These are phyloP conservation scores for Ploceus nigricollis DNA, from an alignment of 2,113 vertebrate genomes.

Conservation along the genomic window DNA sequence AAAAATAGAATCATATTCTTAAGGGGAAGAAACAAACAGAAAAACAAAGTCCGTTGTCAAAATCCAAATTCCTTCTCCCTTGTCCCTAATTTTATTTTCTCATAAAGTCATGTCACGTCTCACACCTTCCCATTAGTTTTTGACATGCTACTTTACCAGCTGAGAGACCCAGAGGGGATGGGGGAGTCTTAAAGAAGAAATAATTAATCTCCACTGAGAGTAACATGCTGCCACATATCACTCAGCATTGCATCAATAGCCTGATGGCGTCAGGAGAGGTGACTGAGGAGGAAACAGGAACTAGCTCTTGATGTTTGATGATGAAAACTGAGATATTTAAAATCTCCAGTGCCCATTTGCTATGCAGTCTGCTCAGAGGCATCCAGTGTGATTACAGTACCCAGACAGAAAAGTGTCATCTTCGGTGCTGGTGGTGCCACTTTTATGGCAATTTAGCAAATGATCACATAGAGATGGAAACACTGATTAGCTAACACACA, in stretches of 20 bases:
- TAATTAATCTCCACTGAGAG: slow-evolving; percentile 26
- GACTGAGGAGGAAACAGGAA: slow-evolving; percentile 40
- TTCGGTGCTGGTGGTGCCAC: background rate
- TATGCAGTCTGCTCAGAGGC: background rate
- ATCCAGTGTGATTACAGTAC: background rate
- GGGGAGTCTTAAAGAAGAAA: slow-evolving; percentile 6
- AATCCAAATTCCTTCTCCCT: background rate
- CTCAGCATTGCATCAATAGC: slow-evolving; percentile 15
- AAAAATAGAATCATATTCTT: slow-evolving; percentile 17
- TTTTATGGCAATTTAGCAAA: slow-evolving; percentile 1
- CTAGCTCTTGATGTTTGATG: background rate
- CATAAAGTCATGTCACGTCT: background rate
- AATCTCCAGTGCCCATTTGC: background rate
- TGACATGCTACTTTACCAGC: background rate
- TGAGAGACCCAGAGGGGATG: slow-evolving; percentile 34
- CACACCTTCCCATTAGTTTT: slow-evolving; percentile 40
- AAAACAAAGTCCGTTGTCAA: background rate
- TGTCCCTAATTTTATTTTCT: background rate
- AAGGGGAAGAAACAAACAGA: slow-evolving; percentile 7
- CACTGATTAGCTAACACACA: background rate
- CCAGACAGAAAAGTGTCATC: slow-evolving; percentile 11
- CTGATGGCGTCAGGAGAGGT: slow-evolving; percentile 23
- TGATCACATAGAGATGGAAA: background rate
- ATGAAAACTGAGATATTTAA: slow-evolving; percentile 19
- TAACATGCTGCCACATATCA: slow-evolving; percentile 28